These are phyloP conservation scores for Andrena hattorfiana DNA, from an alignment of 2,888 invertebrate genomes.

Conservation along the genomic window DNA sequence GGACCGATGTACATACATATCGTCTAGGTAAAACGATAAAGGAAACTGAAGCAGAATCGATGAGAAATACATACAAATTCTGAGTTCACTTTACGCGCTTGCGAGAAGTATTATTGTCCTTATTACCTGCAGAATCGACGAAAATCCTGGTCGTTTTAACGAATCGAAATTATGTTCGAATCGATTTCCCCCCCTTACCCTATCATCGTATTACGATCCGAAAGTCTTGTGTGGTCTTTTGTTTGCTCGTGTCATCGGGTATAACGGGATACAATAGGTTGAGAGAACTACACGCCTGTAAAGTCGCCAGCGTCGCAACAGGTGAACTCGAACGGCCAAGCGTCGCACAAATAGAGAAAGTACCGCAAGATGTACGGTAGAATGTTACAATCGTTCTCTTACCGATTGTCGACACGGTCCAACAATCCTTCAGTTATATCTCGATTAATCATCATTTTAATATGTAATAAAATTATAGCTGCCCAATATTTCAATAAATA, in stretches of 20 bases:
- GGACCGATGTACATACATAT: slow-evolving; percentile 1
- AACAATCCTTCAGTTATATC: background rate
- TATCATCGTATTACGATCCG: background rate
- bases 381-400: slow-evolving; percentile 30
- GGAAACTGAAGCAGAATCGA: background rate
- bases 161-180: slow-evolving; percentile 16
- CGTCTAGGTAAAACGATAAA: slow-evolving; percentile 12
- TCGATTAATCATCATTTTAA: background rate
- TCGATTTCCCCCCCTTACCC: background rate
- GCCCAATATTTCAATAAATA: background rate
- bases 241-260: slow-evolving; percentile 2
- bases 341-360: slow-evolving; percentile 57
- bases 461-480: background rate
- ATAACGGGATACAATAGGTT: slow-evolving; percentile 41
- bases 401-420: slow-evolving; percentile 19
- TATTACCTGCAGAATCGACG: slow-evolving; percentile 31
- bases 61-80: background rate
- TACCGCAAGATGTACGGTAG: slow-evolving; percentile 44
- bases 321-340: slow-evolving; percentile 54
- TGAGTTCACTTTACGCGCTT: slow-evolving; percentile 7
- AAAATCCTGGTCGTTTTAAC: slow-evolving; percentile 1
- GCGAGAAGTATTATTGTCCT: slow-evolving; percentile 13
- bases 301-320: slow-evolving; percentile 57
- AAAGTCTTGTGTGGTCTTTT: too few species aligned
- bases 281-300: slow-evolving; percentile 17